Conservation (phyloP, 2,888 invertebrate species). For the Agrochola lychnidis region DNA sequence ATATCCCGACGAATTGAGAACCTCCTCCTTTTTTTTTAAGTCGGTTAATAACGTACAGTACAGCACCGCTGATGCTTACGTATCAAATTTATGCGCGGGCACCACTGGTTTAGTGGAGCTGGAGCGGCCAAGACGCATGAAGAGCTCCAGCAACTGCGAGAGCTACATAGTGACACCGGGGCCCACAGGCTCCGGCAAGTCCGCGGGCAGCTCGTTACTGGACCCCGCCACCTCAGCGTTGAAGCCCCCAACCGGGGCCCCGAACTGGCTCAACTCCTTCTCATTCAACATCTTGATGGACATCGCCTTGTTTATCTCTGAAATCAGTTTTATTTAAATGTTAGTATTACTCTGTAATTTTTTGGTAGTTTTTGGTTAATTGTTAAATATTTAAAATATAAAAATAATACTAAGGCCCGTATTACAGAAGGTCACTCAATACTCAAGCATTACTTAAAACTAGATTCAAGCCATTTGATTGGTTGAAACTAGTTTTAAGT, state of each 20-base stretch:
- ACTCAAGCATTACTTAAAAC: no score
- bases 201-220: not conserved
- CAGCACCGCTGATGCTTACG: conserved; percentile 7
- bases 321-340: conserved; percentile 14
- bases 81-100: not conserved
- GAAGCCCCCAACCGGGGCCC: not conserved
- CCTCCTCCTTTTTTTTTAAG: no score
- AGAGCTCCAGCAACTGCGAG: conserved; percentile 3
- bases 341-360: not conserved
- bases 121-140: not conserved
- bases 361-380: not conserved
- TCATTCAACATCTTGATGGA: conserved; percentile 1
- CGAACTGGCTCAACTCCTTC: conserved; percentile 9
- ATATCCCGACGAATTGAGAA: no score
- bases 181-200: not conserved
- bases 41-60: not conserved
- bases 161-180: conserved; percentile 22
- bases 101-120: not conserved
- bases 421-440: no score
- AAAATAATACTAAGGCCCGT: no score
- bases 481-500: no score
- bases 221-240: not conserved
- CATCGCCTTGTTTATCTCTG: conserved; percentile 27
- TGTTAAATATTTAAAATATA: not conserved
- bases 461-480: no score